Percentiles rank a stretch among this genome's conserved stretches.
phyloP scores from a whole-genome alignment of 2,113 vertebrate species.

The Oenanthe melanoleuca region DNA sequence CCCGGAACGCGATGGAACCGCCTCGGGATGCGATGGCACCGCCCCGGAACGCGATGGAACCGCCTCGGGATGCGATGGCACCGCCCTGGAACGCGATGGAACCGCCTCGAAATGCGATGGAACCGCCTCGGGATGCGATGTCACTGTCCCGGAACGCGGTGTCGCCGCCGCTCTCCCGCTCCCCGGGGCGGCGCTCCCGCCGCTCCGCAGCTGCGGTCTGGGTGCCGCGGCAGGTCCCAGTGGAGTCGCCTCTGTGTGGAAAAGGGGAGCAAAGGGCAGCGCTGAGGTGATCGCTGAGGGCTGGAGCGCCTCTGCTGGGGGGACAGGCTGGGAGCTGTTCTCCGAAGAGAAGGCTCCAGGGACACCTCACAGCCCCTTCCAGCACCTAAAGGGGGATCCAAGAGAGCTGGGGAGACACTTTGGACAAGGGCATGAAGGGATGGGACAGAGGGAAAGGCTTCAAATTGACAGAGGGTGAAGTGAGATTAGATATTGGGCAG shows the following conservation, averaged over 20 bases:
- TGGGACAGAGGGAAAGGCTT: not conserved
- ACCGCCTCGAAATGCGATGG: no score
- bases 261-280: not conserved
- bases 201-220: rapidly evolving
- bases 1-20: not conserved
- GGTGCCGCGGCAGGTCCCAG: rapidly evolving
- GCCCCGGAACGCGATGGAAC: not conserved
- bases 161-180: no score
- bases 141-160: no score
- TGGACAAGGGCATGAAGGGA: not conserved
- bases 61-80: not conserved
- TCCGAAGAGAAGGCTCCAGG: not conserved
- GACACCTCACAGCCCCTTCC: not conserved
- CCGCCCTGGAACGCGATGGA: not conserved
- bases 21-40: not conserved
- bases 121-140: no score
- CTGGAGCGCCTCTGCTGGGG: not conserved
- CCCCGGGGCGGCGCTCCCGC: no score
- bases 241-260: rapidly evolving
- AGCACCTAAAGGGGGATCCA: not conserved
- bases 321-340: not conserved
- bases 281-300: not conserved
- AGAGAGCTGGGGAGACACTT: not conserved
- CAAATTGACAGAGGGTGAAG: not conserved
- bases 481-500: not conserved